These are phyloP conservation scores for Campoplex capitator DNA, from an alignment of 2,888 invertebrate genomes.

Conservation along the genomic window DNA sequence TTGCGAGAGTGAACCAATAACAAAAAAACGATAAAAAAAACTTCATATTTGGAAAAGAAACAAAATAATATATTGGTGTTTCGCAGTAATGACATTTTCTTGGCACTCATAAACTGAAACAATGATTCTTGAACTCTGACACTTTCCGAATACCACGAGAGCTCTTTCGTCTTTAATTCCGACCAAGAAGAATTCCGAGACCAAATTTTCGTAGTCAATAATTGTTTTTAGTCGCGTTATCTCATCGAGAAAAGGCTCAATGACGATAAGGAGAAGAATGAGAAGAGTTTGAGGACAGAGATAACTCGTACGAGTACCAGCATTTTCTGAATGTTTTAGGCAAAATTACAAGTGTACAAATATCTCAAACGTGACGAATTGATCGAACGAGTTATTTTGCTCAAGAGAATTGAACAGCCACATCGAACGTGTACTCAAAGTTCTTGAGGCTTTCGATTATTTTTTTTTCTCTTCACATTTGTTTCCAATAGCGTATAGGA, in stretches of 20 bases:
- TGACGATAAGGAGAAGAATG: slow-evolving; percentile 19
- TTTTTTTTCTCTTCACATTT: not conserved
- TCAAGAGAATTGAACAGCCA: slow-evolving; percentile 43
- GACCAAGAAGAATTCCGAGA: slow-evolving; percentile 18
- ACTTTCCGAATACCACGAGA: slow-evolving; percentile 12
- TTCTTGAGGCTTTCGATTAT: not conserved
- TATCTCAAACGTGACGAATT: not conserved
- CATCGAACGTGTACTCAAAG: slow-evolving; percentile 54
- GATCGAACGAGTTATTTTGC: slow-evolving; percentile 40
- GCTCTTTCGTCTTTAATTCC: slow-evolving; percentile 38
- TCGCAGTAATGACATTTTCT: not conserved
- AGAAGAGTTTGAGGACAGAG: slow-evolving; percentile 12
- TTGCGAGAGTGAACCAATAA: too few relatives aligned
- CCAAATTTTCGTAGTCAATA: slow-evolving; percentile 60
- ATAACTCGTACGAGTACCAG: not conserved
- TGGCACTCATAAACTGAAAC: not conserved
- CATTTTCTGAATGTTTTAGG: too few relatives aligned
- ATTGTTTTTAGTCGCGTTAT: slow-evolving; percentile 67
- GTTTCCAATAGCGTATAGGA: slow-evolving; percentile 21
- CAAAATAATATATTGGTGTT: not conserved
- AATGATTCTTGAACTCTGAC: not conserved
- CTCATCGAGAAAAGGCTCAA: slow-evolving; percentile 48
- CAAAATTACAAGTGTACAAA: slow-evolving; percentile 22
- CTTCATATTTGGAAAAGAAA: too few relatives aligned
- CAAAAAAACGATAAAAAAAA: too few relatives aligned